Base-by-base conservation (phyloP, 2,113 vertebrate genomes). In the Pseudorhombus dupliciocellatus region DNA sequence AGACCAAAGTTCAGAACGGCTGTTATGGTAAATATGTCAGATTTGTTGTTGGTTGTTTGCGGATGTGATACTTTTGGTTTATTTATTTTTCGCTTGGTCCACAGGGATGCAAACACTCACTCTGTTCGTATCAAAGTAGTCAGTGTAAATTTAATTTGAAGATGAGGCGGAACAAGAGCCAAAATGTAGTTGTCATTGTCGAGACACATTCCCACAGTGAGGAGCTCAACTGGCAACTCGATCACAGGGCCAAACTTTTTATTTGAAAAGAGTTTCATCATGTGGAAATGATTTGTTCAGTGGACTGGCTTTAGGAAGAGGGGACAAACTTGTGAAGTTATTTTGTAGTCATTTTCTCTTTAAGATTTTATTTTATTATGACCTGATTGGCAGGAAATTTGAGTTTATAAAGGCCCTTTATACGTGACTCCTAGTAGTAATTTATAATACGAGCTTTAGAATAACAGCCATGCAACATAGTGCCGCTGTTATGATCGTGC, bases 11-110 rank as follows among this genome's bases (percentile, higher is more conserved):
- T 91, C 66, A 88, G 84, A 86, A 83, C 82, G 75, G 83, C 80
- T 87, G 85, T 89, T 89, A 91, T 89, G 88, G 89, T 91, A 91
- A 91, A 91, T 91, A 90, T 91, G 90, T 94, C 91, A 91, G 86
- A 89, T 87, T 89, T 90, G 83, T 84, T 87, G 85, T 87, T 86
- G 48, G 86, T 73, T 93, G 92, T 91, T 90, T 89, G 90, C 55
- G 54, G 84, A 87, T 87, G 79, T 89, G 86, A 88, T 91, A 59
- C 75, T 88, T 91, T 88, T 87, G 83, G 80, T 86, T 90, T 90
- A 90, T 91, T 91, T 90, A 86, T 88, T 90, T 90, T 84, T 70
- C 87, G 80, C 80, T 16, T 57, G 61, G 85, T 90, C 91, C 89
- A 66, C 80, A 69, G 90, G 89, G 91, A 92, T 89, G 87, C 88